These are phyloP conservation scores for Ginglymostoma cirratum DNA, from an alignment of 2,113 vertebrate genomes.

Conservation along the genomic window DNA sequence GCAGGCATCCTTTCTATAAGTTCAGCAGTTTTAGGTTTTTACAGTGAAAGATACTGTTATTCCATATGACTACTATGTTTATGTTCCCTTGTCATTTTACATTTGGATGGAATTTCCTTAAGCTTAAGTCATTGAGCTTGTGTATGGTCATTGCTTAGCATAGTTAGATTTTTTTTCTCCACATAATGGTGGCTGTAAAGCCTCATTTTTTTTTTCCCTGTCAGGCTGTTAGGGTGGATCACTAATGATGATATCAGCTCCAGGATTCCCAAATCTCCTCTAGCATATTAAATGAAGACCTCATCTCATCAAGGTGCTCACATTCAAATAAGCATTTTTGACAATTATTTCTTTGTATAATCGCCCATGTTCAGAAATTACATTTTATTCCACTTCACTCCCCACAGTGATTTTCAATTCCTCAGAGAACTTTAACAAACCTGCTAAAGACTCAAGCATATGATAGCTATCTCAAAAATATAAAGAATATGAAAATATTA, in stretches of 20 bases:
- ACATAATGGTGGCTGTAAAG: not conserved
- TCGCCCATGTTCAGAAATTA: not conserved
- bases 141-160: not conserved
- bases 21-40: not conserved
- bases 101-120: not conserved
- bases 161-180: constrained; percentile 1
- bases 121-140: not conserved
- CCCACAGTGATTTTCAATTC: not conserved
- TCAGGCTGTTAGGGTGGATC: not conserved
- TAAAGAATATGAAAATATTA: not conserved
- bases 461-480: not conserved
- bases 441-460: not conserved
- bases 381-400: not conserved
- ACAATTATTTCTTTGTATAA: not conserved
- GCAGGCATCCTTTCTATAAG: not conserved
- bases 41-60: not conserved
- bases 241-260: not conserved
- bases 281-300: constrained; percentile 23
- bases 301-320: not conserved
- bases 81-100: not conserved
- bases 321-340: not conserved
- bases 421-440: not conserved
- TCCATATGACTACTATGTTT: not conserved
- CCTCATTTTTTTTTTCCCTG: not conserved
- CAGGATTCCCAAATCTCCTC: not conserved